These are phyloP conservation scores for Sinella curviseta DNA, from an alignment of 1,140 invertebrate genomes.

Conservation along the genomic window DNA sequence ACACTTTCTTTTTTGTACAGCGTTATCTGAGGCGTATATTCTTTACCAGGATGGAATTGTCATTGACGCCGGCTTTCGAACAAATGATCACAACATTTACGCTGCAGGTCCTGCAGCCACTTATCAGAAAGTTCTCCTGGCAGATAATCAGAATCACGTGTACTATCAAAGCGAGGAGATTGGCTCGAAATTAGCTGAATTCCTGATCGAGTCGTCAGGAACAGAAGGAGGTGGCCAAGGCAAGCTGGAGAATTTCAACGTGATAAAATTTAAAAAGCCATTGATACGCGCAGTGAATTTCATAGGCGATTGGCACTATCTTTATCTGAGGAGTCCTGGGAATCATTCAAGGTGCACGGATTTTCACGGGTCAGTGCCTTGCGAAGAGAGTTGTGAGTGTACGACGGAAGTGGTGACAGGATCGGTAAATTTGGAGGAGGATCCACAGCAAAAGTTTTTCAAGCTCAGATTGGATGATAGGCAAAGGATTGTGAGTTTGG, in stretches of 20 bases:
- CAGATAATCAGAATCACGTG: constrained; percentile 56
- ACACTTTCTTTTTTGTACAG: constrained; percentile 54
- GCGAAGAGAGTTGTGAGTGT: constrained; percentile 37
- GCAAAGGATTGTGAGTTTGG: constrained; percentile 61
- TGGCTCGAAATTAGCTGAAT: constrained; percentile 58
- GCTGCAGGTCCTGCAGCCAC: constrained; percentile 68
- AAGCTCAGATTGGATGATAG: constrained; percentile 61
- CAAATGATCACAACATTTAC: constrained; percentile 68
- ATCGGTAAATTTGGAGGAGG: constrained; percentile 52
- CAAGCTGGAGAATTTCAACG: background rate
- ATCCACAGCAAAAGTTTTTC: constrained; percentile 59
- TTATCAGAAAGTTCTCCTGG: constrained; percentile 62
- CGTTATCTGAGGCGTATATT: constrained; percentile 66
- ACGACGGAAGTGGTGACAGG: constrained; percentile 57
- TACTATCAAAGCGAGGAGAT: constrained; percentile 62
- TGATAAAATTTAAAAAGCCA: constrained; percentile 39
- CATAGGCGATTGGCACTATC: constrained; percentile 55
- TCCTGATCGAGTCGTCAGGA: constrained; percentile 38
- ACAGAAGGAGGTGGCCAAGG: background rate
- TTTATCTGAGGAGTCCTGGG: constrained; percentile 53
- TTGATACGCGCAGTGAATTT: constrained; percentile 51
- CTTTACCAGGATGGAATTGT: constrained; percentile 71
- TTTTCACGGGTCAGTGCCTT: constrained; percentile 9
- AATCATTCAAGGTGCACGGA: constrained; percentile 30
- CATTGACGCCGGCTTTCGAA: constrained; percentile 67